Evolutionary conservation across 2,113 vertebrate genomes (phyloP).

Genomic region (Forbesichthys papilliferus): DNA sequence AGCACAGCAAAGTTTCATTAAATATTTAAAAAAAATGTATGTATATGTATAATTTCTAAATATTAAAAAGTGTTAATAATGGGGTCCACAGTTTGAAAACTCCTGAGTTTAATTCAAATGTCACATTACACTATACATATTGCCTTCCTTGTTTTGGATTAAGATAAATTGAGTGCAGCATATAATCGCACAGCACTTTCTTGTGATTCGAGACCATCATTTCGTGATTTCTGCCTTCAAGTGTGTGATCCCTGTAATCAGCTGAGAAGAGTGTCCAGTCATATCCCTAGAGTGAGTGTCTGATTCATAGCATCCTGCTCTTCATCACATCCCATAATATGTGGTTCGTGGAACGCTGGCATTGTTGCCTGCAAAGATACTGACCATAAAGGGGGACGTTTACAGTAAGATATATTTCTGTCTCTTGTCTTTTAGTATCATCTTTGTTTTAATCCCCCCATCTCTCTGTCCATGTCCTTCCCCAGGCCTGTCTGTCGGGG

Average conservation of each 20-base stretch:
- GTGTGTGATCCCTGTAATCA: constrained; percentile 33
- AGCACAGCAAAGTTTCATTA: no score
- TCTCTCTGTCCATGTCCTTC: constrained; percentile 13
- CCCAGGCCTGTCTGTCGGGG: constrained; percentile 48
- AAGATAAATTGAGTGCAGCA: no score
- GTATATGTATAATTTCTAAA: no score
- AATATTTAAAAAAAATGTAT: no score
- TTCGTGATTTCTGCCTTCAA: no score
- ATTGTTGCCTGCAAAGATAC: constrained; percentile 65
- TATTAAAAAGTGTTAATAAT: no score
- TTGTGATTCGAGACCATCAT: no score
- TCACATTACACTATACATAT: no score
- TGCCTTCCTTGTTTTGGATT: no score
- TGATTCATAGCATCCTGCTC: constrained; percentile 70
- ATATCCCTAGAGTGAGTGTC: constrained; percentile 49
- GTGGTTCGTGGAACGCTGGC: constrained; percentile 56
- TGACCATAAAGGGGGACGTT: constrained; percentile 65
- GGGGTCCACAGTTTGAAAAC: no score
- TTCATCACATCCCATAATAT: constrained; percentile 73
- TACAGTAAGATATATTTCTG: constrained; percentile 39
- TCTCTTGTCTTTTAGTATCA: not conserved
- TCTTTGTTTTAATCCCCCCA: not conserved
- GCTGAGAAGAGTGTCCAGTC: constrained; percentile 44
- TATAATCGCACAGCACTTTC: no score
- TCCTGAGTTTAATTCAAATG: no score